Conservation (phyloP, 35 echinoderm and acorn worm species). For the Diadema setosum region DNA sequence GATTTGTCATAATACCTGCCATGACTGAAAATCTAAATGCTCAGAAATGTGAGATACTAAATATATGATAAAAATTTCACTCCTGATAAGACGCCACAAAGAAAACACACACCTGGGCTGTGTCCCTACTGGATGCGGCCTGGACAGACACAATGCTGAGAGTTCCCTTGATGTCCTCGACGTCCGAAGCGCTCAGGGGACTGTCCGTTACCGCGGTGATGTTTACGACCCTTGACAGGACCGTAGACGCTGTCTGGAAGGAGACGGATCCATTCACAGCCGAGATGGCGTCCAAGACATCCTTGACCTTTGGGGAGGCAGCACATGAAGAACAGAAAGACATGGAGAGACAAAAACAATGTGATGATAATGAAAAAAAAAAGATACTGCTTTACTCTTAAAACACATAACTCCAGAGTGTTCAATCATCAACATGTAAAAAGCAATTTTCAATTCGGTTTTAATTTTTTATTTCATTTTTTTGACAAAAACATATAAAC, state of each 20-base stretch:
- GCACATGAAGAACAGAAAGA: background rate
- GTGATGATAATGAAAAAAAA: too few species aligned
- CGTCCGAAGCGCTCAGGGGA: background rate
- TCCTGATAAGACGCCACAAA: too few species aligned
- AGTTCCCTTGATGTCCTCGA: background rate
- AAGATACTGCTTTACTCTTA: too few species aligned
- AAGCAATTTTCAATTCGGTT: too few species aligned
- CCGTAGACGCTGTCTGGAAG: background rate
- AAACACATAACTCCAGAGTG: too few species aligned
- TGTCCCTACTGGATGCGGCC: background rate
- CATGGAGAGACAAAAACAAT: background rate
- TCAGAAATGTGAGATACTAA: too few species aligned
- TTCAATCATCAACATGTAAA: too few species aligned
- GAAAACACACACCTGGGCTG: background rate
- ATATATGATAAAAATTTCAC: too few species aligned
- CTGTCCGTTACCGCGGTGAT: background rate
- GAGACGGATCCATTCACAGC: background rate
- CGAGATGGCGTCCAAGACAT: background rate
- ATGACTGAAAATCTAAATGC: too few species aligned
- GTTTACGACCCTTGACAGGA: background rate
- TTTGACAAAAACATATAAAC: too few species aligned
- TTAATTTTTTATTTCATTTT: too few species aligned
- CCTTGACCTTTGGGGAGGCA: background rate
- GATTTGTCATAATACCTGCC: too few species aligned
- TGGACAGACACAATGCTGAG: background rate